A percentile compares a stretch with the other conserved stretches of the same genome.
Evolutionary conservation across 1,140 invertebrate species (phyloP).

Genomic region (Pinna nobilis): DNA sequence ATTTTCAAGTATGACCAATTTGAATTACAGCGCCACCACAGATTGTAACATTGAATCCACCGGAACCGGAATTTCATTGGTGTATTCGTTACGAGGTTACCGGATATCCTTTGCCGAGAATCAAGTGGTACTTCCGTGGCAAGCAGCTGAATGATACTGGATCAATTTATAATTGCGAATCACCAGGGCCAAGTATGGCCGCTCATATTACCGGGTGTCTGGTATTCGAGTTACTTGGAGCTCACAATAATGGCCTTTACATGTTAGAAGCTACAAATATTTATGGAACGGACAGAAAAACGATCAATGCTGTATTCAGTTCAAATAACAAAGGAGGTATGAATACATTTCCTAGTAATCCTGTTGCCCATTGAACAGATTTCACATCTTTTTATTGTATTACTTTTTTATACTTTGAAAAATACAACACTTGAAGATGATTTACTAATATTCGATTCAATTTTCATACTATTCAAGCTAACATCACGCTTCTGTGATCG

Average conservation of each 20-base stretch:
- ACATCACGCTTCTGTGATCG: too few species aligned
- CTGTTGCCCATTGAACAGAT: neutral
- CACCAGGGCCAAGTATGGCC: neutral
- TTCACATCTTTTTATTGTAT: neutral
- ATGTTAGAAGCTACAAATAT: constrained; percentile 62
- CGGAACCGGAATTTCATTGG: constrained; percentile 49
- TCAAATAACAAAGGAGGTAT: neutral
- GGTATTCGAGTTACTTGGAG: constrained; percentile 44
- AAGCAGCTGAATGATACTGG: constrained; percentile 36
- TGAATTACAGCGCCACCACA: constrained; percentile 43
- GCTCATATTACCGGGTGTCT: constrained; percentile 42
- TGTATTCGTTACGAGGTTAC: constrained; percentile 63
- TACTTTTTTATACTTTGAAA: neutral
- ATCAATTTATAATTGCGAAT: constrained; percentile 4
- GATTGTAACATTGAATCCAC: constrained; percentile 27
- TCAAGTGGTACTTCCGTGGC: constrained; percentile 60
- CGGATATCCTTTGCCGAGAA: constrained; percentile 58
- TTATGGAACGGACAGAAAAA: constrained; percentile 47
- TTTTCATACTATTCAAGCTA: too few species aligned
- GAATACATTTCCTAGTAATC: neutral
- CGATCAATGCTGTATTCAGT: constrained; percentile 22
- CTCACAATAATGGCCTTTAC: constrained; percentile 61
- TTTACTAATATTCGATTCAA: too few species aligned
- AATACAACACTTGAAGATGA: neutral
- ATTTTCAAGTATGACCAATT: too few species aligned